Base-by-base conservation (phyloP, 2,797 vertebrate species). In the Tiaroga cobitis region DNA sequence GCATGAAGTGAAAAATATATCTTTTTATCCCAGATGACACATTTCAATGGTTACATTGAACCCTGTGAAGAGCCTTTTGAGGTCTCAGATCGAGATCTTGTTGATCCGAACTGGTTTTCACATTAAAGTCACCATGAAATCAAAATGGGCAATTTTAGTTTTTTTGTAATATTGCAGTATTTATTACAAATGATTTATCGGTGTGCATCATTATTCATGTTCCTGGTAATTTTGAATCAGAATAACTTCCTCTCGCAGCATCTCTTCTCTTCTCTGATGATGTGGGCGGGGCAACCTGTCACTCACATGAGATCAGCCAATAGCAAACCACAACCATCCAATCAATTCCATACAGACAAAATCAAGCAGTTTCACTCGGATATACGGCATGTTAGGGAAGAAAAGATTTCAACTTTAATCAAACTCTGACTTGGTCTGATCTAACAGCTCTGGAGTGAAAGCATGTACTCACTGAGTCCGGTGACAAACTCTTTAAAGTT, bases 401-500 rank as follows among this genome's bases (percentile, higher is more conserved):
- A 26, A 26, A 26, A 61, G 2, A 29, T 24, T 5, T 1, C 1
- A 0, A 26, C 56, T 59, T 59, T 2, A 51, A 13, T 75, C 72
- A 51, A 51, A 74, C 72, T 74, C n/a, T 29, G 43, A 74, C 16
- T 73, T n/a, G 2, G 26, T 19, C 54, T 26, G 29, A 49, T 74
- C 26, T 26, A 10, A 41, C 68, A 68, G 39, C 59, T 54, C 9
- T 6, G 11, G n/a, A n/a, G n/a, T n/a, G n/a, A 9, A 59, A 8
- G 29, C 18, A 4, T 70, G 32, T 21, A 81, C 86, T 94, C 91
- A 99, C 98, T 98, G 87, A 99, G 97, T 34, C 97, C 98, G 0
- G 95, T 97, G 90, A 98, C 96, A 5, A 99, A 99, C 92, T 99
- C 98, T 90, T 99, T 99, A 92, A 99, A 99, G 94, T 98, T 99